Percentiles rank a stretch among this genome's conserved stretches.
phyloP scores from a whole-genome alignment of 2,888 invertebrate genomes.

The Mayetiola destructor region DNA sequence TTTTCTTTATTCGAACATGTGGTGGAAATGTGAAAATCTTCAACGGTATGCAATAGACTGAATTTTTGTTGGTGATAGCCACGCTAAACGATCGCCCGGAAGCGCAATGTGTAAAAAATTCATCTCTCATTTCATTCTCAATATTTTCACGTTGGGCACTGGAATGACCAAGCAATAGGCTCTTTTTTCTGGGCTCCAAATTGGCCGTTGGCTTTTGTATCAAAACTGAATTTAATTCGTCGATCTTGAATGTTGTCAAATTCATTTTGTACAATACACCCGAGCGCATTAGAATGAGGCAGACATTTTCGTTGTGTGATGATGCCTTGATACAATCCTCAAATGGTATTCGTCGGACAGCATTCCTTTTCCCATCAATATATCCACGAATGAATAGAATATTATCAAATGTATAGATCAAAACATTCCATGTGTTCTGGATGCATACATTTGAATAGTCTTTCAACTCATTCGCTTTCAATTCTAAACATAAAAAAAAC shows the following conservation, averaged over 20 bases:
- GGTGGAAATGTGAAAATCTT: slow-evolving; percentile 39
- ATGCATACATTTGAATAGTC: background rate
- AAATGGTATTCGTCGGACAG: slow-evolving; percentile 20
- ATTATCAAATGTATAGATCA: slow-evolving; percentile 22
- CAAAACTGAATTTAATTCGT: slow-evolving; percentile 16
- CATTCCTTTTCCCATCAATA: slow-evolving; percentile 3
- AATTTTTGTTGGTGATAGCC: slow-evolving; percentile 37
- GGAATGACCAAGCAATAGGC: background rate
- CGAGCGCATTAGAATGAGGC: slow-evolving; percentile 26
- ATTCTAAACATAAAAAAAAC: too few relatives aligned
- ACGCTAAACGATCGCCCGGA: slow-evolving; percentile 37
- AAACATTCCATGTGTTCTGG: slow-evolving; percentile 26
- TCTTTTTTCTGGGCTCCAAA: background rate
- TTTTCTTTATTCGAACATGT: slow-evolving; percentile 43
- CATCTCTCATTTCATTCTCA: slow-evolving; percentile 15
- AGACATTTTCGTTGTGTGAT: slow-evolving; percentile 25
- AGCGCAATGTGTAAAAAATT: slow-evolving; percentile 34
- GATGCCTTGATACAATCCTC: slow-evolving; percentile 23
- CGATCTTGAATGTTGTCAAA: slow-evolving; percentile 1
- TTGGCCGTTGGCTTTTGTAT: slow-evolving; percentile 2
- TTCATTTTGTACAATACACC: slow-evolving; percentile 26
- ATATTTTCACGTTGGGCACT: background rate
- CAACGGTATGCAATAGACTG: slow-evolving; percentile 47
- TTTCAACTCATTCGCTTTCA: too few relatives aligned
- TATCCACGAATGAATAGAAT: slow-evolving; percentile 21